phyloP scores from a whole-genome alignment of 2,888 invertebrate genomes.

The Phanerotoma sp. region DNA sequence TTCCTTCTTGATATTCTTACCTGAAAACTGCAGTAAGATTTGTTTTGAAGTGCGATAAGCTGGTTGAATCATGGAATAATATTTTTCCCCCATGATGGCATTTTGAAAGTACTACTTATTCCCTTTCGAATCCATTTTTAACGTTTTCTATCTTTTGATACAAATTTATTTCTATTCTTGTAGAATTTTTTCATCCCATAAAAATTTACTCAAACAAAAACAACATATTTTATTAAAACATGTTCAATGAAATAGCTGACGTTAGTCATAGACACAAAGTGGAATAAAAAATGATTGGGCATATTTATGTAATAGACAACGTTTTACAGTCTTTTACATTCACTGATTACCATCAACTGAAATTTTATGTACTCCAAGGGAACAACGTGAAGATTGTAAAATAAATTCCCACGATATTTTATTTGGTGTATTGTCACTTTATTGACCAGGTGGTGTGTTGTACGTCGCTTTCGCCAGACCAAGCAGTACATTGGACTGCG shows the following conservation, averaged over 20 bases:
- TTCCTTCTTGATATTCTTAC: no score
- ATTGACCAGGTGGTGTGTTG: constrained; percentile 13
- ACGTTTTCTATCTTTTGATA: no score
- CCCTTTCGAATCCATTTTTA: no score
- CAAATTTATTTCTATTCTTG: no score
- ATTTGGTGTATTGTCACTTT: constrained; percentile 21
- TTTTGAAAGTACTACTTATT: no score
- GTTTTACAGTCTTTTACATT: not conserved
- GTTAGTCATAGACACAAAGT: not conserved
- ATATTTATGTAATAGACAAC: not conserved
- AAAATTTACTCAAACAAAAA: not conserved
- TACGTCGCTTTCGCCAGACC: constrained; percentile 12
- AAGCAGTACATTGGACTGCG: constrained; percentile 19
- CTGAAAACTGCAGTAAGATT: no score
- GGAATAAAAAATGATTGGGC: not conserved
- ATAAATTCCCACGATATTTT: constrained; percentile 24
- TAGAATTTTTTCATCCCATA: no score
- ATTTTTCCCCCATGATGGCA: no score
- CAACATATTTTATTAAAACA: not conserved
- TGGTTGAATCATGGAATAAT: no score
- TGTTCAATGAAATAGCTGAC: not conserved
- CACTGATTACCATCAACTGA: constrained; percentile 11
- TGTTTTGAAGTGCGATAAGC: no score
- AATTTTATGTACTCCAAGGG: constrained; percentile 11
- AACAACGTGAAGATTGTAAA: constrained; percentile 2